Evolutionary conservation across 2,113 vertebrate species (phyloP).

Genomic region (Epinephelus cyanopodus): DNA sequence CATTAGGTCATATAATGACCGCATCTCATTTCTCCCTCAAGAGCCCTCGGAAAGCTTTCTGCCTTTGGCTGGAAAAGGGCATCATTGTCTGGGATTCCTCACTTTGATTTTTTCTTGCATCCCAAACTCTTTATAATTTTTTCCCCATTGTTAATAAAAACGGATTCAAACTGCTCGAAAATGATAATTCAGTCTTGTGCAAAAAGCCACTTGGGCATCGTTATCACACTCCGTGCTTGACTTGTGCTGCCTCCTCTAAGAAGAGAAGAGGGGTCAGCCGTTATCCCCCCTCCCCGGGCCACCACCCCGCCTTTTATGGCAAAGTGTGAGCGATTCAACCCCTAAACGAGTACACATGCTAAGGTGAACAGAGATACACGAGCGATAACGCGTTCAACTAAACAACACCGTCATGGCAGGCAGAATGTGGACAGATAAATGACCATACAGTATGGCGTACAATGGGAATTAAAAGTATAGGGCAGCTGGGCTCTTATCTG

Average conservation of each 20-base stretch:
- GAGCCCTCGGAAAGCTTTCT: slow-evolving; percentile 67
- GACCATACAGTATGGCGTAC: slow-evolving; percentile 86
- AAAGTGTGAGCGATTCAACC: slow-evolving; percentile 65
- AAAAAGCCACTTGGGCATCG: slow-evolving; percentile 31
- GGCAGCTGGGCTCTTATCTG: slow-evolving; percentile 98
- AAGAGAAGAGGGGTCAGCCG: slow-evolving; percentile 76
- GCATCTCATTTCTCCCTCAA: slow-evolving; percentile 75
- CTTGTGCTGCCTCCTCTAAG: slow-evolving; percentile 77
- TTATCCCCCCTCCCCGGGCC: slow-evolving; percentile 52
- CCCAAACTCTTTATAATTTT: background rate
- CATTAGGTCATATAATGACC: slow-evolving; percentile 76
- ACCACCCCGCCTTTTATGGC: slow-evolving; percentile 62
- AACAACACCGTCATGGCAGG: slow-evolving; percentile 64
- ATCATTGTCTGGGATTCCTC: slow-evolving; percentile 23
- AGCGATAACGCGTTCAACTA: slow-evolving; percentile 74
- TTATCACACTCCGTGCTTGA: slow-evolving; percentile 77
- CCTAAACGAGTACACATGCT: slow-evolving; percentile 81
- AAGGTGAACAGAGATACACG: slow-evolving; percentile 80
- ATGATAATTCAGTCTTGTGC: background rate
- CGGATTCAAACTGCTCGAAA: slow-evolving; percentile 1
- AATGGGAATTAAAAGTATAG: slow-evolving; percentile 87
- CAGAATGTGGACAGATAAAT: slow-evolving; percentile 82
- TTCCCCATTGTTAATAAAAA: background rate
- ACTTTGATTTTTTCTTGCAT: slow-evolving; percentile 5
- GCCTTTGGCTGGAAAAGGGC: slow-evolving; percentile 65